Evolutionary conservation across 2,797 vertebrate species (phyloP), one percentile per base, ranked within the genome.

Genomic region (Darevskia nairensis): DNA sequence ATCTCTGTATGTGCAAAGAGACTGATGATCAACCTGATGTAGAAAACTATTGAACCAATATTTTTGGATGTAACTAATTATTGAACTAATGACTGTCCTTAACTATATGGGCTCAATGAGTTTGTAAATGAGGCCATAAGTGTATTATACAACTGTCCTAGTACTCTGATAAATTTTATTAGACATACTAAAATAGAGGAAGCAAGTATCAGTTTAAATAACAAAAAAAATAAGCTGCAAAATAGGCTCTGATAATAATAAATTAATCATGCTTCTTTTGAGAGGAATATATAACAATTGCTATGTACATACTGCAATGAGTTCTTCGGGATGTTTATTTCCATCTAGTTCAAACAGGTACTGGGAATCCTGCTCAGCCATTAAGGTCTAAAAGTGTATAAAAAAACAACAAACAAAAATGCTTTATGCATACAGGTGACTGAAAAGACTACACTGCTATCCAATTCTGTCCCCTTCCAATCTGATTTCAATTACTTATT

Each of bases 301-400:
- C 25, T 66, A 4, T 27, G 86, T 27, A 93, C 96, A 96, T 95
- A 99, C 99, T 69, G 78, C 76, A 92, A 97, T 96, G 78, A 98
- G 95, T 64, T 97, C 96, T 39, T 98, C 97, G 84, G 97, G 93
- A 77, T 95, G 82, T 75, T 95, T 97, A 94, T 97, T 98, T 96
- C 98, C 99, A 95, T 99, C 97, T 78, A 99, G 93, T 92, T 99
- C 98, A 94, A 99, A 96, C 81, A 98, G 93, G 90, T 96, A 97
- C 1, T 97, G 95, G 4, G 97, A 97, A 92, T 98, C 96, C 25
- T 98, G 98, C 35, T 96, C 95, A 86, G 95, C 94, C 96, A 99
- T 98, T 89, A 98, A 96, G 86, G 98, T 97, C 99, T 99, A 86
- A 23, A 91, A 66, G 75, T 88, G 92, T 88, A 66, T 90, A 91